Evolutionary conservation across 35 echinoderm and acorn worm species (phyloP).

Genomic region (Chiridota heheva): DNA sequence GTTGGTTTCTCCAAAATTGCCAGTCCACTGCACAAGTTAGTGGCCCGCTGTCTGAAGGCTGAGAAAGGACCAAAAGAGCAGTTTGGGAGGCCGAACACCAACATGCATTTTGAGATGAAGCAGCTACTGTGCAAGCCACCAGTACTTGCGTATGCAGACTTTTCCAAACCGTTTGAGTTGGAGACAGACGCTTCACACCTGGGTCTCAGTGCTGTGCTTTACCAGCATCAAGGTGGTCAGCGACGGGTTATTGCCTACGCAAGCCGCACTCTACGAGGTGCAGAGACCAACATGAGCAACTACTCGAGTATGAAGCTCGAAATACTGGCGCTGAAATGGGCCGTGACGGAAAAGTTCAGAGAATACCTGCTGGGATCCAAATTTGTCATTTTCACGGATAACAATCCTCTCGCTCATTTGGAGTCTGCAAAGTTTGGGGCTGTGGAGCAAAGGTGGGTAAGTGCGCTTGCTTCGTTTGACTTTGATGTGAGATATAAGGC

Average conservation of each 20-base stretch:
- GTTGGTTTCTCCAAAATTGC: slow-evolving; percentile 32
- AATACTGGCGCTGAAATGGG: neutral
- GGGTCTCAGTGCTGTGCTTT: no score
- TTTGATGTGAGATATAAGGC: slow-evolving; percentile 51
- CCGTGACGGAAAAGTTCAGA: slow-evolving; percentile 22
- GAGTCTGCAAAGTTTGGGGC: slow-evolving; percentile 44
- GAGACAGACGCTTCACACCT: neutral
- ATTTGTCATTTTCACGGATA: slow-evolving; percentile 47
- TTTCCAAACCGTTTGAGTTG: neutral
- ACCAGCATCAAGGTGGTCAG: no score
- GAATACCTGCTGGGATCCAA: neutral
- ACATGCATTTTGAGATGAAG: neutral
- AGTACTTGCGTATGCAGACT: neutral
- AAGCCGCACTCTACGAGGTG: neutral
- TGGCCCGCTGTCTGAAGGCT: neutral
- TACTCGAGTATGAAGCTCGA: slow-evolving; percentile 44
- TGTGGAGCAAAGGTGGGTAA: slow-evolving; percentile 53
- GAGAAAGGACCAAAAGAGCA: neutral
- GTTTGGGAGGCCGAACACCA: neutral
- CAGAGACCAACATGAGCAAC: slow-evolving; percentile 34
- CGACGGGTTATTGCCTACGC: slow-evolving; percentile 33
- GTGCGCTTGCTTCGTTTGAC: slow-evolving; percentile 46
- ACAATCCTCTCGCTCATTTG: slow-evolving; percentile 43
- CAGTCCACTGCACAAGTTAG: slow-evolving; percentile 32
- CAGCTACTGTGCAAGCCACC: neutral